Conservation (phyloP, 2,797 vertebrate species). For the Scolopax rusticola region DNA sequence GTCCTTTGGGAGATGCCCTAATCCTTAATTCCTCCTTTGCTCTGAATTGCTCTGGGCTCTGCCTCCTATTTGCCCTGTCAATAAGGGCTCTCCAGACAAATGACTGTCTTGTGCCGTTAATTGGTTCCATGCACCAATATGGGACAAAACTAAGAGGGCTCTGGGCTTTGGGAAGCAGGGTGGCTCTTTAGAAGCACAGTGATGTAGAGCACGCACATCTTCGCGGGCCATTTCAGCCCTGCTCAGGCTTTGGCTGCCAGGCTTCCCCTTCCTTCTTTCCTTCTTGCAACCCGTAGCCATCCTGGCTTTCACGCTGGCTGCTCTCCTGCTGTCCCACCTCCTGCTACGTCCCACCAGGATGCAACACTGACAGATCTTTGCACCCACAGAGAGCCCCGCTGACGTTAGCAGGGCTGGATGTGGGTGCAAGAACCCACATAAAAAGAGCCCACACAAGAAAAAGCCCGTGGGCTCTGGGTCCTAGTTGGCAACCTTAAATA, state of each 20-base stretch:
- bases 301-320: not conserved
- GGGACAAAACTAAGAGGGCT: not conserved
- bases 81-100: not conserved
- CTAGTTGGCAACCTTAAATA: not conserved
- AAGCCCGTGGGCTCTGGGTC: not conserved
- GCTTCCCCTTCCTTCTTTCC: not conserved
- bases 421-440: conserved; percentile 2
- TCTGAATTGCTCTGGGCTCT: not conserved
- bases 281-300: not conserved
- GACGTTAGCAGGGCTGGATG: not conserved
- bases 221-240: not conserved
- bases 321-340: not conserved
- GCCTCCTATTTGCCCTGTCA: not conserved
- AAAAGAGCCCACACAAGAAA: conserved; percentile 20
- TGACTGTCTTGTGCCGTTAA: not conserved
- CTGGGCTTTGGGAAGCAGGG: not conserved
- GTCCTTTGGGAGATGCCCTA: not conserved
- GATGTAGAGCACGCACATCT: not conserved
- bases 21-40: not conserved
- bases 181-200: not conserved
- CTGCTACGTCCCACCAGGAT: not conserved
- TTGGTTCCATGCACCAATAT: not conserved
- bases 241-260: not conserved
- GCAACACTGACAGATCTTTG: not conserved
- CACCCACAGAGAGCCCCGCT: not conserved